phyloP scores from a whole-genome alignment of 2,113 vertebrate species.

The Percopsis transmontana region DNA sequence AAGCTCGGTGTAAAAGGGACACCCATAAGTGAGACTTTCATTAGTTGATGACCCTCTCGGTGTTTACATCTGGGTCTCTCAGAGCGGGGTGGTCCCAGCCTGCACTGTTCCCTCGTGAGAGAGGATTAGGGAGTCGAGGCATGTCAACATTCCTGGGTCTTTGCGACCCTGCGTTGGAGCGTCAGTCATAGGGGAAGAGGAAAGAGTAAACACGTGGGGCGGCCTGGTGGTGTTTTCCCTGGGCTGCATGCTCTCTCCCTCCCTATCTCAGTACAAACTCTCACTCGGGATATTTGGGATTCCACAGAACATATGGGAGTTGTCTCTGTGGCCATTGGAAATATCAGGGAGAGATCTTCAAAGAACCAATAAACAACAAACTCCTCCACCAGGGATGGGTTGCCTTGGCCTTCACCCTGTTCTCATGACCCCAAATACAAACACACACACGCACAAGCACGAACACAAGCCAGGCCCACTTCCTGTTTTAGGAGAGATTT shows the following conservation, averaged over 20 bases:
- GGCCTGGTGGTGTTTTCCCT: slow-evolving; percentile 37
- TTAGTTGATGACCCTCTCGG: slow-evolving; percentile 29
- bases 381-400: slow-evolving; percentile 46
- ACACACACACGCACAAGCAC: slow-evolving; percentile 43
- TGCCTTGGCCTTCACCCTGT: slow-evolving; percentile 50
- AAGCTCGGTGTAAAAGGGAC: slow-evolving; percentile 9
- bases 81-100: slow-evolving; percentile 54
- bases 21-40: slow-evolving; percentile 33
- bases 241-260: slow-evolving; percentile 32
- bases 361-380: slow-evolving; percentile 41
- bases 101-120: slow-evolving; percentile 39
- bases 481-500: slow-evolving; percentile 67
- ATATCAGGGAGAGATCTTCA: slow-evolving; percentile 33
- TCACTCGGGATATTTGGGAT: slow-evolving; percentile 61
- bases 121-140: slow-evolving; percentile 47
- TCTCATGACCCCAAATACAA: slow-evolving; percentile 73
- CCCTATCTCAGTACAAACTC: slow-evolving; percentile 23
- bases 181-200: slow-evolving; percentile 58
- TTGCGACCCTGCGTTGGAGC: slow-evolving; percentile 20
- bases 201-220: slow-evolving; percentile 12
- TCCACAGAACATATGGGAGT: slow-evolving; percentile 60
- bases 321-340: slow-evolving; percentile 54
- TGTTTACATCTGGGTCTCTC: slow-evolving; percentile 38
- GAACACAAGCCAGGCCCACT: slow-evolving; percentile 58
- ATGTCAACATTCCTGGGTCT: slow-evolving; percentile 49